Evolutionary conservation across 1,140 invertebrate genomes (phyloP), one percentile per base, ranked within the genome.

Genomic region (Sitodiplosis mosellana): DNA sequence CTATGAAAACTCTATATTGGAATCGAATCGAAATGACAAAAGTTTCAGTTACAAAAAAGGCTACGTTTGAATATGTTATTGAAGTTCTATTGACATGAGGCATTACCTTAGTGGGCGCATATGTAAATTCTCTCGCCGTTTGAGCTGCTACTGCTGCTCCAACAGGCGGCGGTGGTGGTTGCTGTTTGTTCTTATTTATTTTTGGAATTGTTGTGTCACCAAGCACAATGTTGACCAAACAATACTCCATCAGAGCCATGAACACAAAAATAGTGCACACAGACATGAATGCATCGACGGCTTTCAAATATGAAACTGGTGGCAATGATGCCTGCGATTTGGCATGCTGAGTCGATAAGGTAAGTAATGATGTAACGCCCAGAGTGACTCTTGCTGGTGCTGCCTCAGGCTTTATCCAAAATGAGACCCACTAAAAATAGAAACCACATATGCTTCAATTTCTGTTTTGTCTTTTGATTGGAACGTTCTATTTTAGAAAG

Each of bases 251-350:
- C 1, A 92, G 67, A 0, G 86, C 88, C n/a, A 88, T 72, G 61
- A 92, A 92, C 4, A 91, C 87, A 60, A 91, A 91, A 27, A 90
- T 82, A 15, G 87, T 89, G 63, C 87, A 90, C 4, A 84, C 87
- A 0, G 85, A 88, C 86, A 91, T 90, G 83, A 86, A 92, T 0
- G 90, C 80, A 63, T 92, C 87, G 48, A 92, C 90, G 0, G 87
- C 87, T 65, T 91, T 90, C 0, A 90, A 85, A 62, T 89, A 89
- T 0, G 84, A 89, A 0, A 90, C 87, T 0, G 87, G 87, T 0
- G 87, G 87, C 51, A 90, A 64, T 15, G 81, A 87, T 57, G 87
- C 82, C 61, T 90, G 86, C 1, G 86, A 89, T 57, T 89, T 85
- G 0, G 85, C 87, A 60, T 88, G 88, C 66, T 90, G 86, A 17